Conservation (phyloP, 2,797 vertebrate species). For the Mycteria americana region DNA sequence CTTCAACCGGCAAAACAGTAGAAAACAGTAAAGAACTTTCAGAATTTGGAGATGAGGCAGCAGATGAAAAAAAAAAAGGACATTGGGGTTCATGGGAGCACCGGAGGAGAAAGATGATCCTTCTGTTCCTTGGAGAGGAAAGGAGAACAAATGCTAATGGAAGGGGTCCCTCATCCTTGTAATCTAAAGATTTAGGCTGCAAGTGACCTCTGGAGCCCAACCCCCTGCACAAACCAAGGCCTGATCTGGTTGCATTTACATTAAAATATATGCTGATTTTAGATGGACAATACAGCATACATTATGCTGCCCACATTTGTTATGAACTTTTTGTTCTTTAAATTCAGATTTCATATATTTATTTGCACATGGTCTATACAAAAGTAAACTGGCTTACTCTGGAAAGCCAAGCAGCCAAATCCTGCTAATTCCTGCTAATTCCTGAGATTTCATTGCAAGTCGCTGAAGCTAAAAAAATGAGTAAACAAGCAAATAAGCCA, state of each 20-base stretch:
- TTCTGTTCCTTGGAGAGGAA: neutral
- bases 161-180: neutral
- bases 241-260: neutral
- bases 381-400: neutral
- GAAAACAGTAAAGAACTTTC: neutral
- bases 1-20: neutral
- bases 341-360: neutral
- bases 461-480: neutral
- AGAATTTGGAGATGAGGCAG: neutral
- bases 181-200: neutral
- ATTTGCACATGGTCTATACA: neutral
- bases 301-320: neutral
- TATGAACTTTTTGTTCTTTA: neutral
- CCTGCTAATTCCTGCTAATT: constrained; percentile 28
- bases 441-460: neutral
- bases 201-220: neutral
- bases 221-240: accelerated
- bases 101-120: neutral
- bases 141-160: neutral
- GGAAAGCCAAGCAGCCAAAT: neutral
- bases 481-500: constrained; percentile 7
- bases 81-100: neutral
- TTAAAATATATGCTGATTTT: neutral
- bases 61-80: neutral
- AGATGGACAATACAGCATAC: neutral